Evolutionary conservation across 35 echinoderm and acorn worm genomes (phyloP).

Genomic region (Ophiothrix spiculata): DNA sequence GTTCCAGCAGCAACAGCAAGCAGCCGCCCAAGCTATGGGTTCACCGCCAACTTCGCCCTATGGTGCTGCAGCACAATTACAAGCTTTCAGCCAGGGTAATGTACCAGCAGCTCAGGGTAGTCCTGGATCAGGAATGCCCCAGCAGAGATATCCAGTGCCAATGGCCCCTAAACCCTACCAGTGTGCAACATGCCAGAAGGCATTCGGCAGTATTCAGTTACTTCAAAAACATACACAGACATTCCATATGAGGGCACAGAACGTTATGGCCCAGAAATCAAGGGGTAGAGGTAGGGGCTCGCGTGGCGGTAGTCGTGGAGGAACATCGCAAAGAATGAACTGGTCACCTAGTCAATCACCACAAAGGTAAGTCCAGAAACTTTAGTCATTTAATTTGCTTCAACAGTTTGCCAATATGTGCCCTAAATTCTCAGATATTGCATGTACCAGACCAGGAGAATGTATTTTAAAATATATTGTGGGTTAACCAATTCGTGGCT

Average conservation of each 20-base stretch:
- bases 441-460: too few relatives aligned
- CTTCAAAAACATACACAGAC: not conserved
- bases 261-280: not conserved
- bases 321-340: not conserved
- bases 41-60: not conserved
- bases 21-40: not conserved
- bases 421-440: too few relatives aligned
- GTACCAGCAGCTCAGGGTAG: not conserved
- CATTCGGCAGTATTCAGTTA: not conserved
- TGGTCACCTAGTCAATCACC: not conserved
- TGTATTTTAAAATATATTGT: too few relatives aligned
- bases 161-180: not conserved
- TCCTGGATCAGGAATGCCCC: not conserved
- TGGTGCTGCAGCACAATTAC: conserved; percentile 5
- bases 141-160: not conserved
- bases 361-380: not conserved
- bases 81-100: not conserved
- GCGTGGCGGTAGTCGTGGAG: not conserved
- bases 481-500: too few relatives aligned
- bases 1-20: not conserved
- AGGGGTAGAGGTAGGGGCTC: not conserved
- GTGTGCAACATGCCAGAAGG: not conserved
- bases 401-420: too few relatives aligned
- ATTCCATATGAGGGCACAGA: conserved; percentile 8
- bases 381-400: too few relatives aligned